Base-by-base conservation (phyloP, 2,797 vertebrate genomes). In the Gorsachius magnificus region DNA sequence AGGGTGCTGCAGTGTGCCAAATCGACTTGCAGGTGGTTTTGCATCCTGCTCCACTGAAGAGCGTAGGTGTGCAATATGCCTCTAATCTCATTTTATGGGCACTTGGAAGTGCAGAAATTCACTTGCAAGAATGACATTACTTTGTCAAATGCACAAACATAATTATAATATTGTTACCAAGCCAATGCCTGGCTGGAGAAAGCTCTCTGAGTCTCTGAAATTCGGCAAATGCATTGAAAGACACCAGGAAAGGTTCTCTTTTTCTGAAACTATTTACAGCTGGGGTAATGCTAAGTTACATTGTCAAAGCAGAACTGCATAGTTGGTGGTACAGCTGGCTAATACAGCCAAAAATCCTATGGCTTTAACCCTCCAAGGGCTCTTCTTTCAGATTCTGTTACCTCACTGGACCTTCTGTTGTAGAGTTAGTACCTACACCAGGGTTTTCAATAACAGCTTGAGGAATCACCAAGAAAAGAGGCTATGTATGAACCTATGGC, bases 1-100 rank as follows among this genome's bases (percentile, higher is more conserved):
- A 33, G 0, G 0, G 20, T 65, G 11, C 53, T 43, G 43, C 16
- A 38, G 13, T 3, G 6, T 28, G 38, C 4, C 50, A 92, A 80
- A 84, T 41, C 4, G 2, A 19, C 19, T 7, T 13, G 7, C 46
- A 36, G 25, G 19, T 68, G 35, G 18, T 19, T 95, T 65, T 75
- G 21, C n/a, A 43, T 63, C 43, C 25, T 48, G 20, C 22, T 60
- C 10, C 21, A 26, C 0, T 69, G 66, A 69, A 69, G 12, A 69
- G 10, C 1, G 1, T 56, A 75, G 53, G 22, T 79, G 36, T 72
- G 21, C 33, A 79, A 48, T 66, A 72, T n/a, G 35, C 8, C 7
- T 54, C 54, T 66, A 65, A 58, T 71, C 36, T 64, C 35, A 65
- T 87, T 84, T 94, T 60, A 29, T 2, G 8, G 18, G 19, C 38